These are phyloP conservation scores for Caenorhabditis sp. DNA, from an alignment of 2,888 invertebrate species.

Conservation along the genomic window DNA sequence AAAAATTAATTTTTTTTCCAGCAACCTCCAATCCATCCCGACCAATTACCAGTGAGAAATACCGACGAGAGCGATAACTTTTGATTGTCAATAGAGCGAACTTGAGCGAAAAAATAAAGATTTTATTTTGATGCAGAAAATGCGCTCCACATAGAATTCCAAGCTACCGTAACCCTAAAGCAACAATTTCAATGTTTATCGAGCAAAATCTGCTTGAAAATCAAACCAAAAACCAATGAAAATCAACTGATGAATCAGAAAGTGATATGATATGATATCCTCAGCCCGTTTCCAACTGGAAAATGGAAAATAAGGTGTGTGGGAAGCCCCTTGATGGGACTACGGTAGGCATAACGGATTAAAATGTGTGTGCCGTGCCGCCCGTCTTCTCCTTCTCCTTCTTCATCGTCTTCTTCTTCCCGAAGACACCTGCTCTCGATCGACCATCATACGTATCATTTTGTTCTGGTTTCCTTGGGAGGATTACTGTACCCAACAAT, in stretches of 20 bases:
- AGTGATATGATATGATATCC: too few relatives aligned
- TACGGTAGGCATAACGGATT: constrained; percentile 35
- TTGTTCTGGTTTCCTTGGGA: constrained; percentile 17
- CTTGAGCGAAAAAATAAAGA: too few relatives aligned
- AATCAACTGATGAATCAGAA: too few relatives aligned
- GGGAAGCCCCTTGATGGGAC: not conserved
- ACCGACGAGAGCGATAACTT: not conserved
- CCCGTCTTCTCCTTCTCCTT: constrained; percentile 20
- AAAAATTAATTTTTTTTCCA: not conserved
- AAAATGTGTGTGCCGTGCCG: constrained; percentile 42
- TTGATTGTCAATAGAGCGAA: not conserved
- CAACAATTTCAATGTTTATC: too few relatives aligned
- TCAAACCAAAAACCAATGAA: too few relatives aligned
- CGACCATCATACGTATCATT: not conserved
- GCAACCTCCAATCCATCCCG: not conserved
- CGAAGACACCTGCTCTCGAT: constrained; percentile 3
- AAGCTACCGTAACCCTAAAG: too few relatives aligned
- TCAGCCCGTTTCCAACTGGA: too few relatives aligned
- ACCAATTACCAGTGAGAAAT: not conserved
- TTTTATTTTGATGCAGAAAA: too few relatives aligned
- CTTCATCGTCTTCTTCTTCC: too few relatives aligned
- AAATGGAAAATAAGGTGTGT: too few relatives aligned
- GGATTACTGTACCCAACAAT: constrained; percentile 51
- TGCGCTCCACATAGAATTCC: too few relatives aligned
- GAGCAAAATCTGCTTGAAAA: too few relatives aligned